Evolutionary conservation across 30 jellyfish, hydroid and myxozoan species (phyloP).

Genomic region (Hydra vulgaris): DNA sequence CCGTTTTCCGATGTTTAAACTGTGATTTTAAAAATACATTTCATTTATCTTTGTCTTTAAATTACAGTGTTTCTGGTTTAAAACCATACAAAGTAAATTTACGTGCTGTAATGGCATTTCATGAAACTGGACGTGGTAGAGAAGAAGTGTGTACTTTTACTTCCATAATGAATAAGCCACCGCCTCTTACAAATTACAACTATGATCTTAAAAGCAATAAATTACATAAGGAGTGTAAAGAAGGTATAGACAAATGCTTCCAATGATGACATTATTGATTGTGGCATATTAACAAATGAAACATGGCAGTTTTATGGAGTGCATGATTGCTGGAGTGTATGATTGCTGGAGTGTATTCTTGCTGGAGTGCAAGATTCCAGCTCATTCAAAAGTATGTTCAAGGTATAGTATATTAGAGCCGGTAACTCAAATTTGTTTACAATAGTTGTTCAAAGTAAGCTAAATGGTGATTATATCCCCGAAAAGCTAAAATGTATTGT

Average conservation of each 20-base stretch:
- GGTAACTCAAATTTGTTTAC: too few species aligned
- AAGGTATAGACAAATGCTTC: not conserved
- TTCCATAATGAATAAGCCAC: not conserved
- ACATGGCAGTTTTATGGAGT: too few species aligned
- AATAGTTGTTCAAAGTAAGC: too few species aligned
- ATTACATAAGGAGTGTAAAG: not conserved
- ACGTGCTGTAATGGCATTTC: not conserved
- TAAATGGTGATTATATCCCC: too few species aligned
- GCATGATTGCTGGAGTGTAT: too few species aligned
- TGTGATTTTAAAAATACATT: not conserved
- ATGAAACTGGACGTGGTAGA: conserved; percentile 2
- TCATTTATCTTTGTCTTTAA: not conserved
- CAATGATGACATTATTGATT: not conserved
- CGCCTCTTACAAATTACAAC: not conserved
- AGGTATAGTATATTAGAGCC: too few species aligned
- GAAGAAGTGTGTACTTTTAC: not conserved
- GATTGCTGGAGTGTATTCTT: too few species aligned
- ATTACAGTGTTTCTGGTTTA: not conserved
- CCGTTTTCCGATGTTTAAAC: not conserved
- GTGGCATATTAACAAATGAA: not conserved
- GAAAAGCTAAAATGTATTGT: too few species aligned
- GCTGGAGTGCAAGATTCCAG: too few species aligned
- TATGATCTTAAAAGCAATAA: not conserved
- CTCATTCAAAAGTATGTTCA: too few species aligned
- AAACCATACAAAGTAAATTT: not conserved